Base-by-base conservation (phyloP, 35 echinoderm and acorn worm genomes). In the Apostichopus parvimensis region DNA sequence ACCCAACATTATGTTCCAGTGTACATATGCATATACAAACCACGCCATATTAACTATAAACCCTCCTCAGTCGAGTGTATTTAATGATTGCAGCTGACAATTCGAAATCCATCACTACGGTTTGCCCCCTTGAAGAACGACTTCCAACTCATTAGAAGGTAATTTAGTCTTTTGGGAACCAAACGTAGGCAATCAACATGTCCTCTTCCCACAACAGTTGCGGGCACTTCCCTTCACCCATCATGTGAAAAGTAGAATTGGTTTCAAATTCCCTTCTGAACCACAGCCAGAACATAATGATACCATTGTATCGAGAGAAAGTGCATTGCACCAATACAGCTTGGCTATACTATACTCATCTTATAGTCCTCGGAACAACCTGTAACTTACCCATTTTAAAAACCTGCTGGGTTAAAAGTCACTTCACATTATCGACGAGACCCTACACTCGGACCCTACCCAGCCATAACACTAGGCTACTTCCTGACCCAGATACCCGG, bases 281-380 rank as follows among this genome's bases (percentile, higher is more conserved):
- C 81, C 81, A 84, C 81, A 84, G 58, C 81, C 20, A 84, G 81
- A 84, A 84, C 81, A 84, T 61, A 84, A 84, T 84, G 81, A 84
- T 84, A 84, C 81, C 81, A 84, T 84, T 84, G 81, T 84, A 59
- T 22, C 81, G 34, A 55, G n/a, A 59, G 18, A 84, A 84, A 84
- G 81, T 84, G 58, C 81, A 59, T 58, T 84, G 81, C 81, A 84
- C 56, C n/a, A 22, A 84, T 55, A 18, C 20, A 18, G 54, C 26
- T 28, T 1, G 26, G 26, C 26, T 53, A 68, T 68, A 68, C 34
- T 45, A 34, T 4, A 75, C 71, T 22, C 17, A 18, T 75, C 71
- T 75, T 20, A 75, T 9, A 11, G 18, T 75, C 15, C 71, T 75
- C 18, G 21, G 17, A n/a, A 75, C 14, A 75, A n/a, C 7, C 71